phyloP scores from a whole-genome alignment of 2,797 vertebrate genomes.

The Brachyrhaphis roseni region DNA sequence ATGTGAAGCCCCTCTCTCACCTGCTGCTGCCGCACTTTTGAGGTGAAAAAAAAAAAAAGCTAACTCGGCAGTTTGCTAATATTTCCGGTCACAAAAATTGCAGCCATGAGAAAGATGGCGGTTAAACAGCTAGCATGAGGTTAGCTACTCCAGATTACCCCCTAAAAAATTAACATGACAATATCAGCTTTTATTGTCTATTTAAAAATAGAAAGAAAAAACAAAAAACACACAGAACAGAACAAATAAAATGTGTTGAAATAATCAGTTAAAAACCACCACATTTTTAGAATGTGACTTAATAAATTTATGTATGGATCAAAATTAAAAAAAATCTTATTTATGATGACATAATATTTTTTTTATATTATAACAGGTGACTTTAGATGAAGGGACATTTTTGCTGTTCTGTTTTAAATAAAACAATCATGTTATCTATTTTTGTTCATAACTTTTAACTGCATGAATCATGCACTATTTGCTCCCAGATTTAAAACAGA shows the following conservation, averaged over 20 bases:
- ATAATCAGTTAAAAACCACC: background rate
- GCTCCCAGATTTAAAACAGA: background rate
- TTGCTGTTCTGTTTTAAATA: background rate
- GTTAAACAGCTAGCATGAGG: background rate
- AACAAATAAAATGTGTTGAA: background rate
- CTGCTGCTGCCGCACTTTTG: background rate
- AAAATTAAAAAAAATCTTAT: background rate
- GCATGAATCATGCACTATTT: background rate
- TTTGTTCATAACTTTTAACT: background rate
- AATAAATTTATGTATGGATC: background rate
- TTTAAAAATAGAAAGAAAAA: background rate
- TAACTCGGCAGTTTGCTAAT: background rate
- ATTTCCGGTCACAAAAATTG: background rate
- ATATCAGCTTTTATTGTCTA: background rate
- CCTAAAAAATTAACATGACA: background rate
- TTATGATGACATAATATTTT: background rate
- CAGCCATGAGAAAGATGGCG: background rate
- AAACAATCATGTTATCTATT: background rate
- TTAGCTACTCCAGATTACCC: background rate
- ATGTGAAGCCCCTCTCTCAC: background rate
- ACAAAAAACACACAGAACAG: background rate
- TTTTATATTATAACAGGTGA: background rate
- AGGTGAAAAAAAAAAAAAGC: background rate
- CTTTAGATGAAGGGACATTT: background rate
- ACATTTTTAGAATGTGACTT: background rate